These are phyloP conservation scores for Myocastor coypus DNA, from an alignment of 2,113 vertebrate genomes.

Conservation along the genomic window DNA sequence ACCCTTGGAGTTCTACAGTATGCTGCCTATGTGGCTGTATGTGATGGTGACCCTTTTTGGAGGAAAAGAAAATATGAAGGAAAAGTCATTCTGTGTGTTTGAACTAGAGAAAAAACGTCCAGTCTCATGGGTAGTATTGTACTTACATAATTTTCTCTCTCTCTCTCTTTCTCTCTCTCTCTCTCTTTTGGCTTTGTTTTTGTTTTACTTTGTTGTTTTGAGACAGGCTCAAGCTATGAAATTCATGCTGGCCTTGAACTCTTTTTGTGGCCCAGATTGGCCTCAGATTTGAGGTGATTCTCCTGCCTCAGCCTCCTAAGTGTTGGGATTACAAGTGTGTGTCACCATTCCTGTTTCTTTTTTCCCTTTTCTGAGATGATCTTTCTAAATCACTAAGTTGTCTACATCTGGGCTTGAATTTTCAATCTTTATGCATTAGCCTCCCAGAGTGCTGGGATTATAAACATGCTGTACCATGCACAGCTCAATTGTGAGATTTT, in stretches of 20 bases:
- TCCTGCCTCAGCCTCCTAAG: neutral
- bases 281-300: neutral
- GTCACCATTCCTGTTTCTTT: neutral
- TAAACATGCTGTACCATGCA: neutral
- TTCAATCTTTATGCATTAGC: neutral
- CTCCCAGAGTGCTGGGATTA: neutral
- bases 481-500: neutral
- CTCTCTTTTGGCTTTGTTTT: accelerated
- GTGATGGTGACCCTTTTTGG: neutral
- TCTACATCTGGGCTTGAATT: neutral
- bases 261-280: neutral
- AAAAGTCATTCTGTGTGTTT: neutral
- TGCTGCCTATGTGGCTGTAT: neutral
- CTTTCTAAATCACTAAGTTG: neutral
- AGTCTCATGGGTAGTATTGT: neutral
- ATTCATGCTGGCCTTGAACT: neutral
- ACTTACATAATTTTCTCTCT: neutral
- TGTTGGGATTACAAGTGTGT: neutral
- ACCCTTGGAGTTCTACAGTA: neutral
- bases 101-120: neutral
- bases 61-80: neutral
- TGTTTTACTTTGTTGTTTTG: neutral
- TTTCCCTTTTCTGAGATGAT: neutral
- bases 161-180: no score
- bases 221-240: neutral